Conservation (phyloP, 2,113 vertebrate species). For the Ramphastos sulfuratus region DNA sequence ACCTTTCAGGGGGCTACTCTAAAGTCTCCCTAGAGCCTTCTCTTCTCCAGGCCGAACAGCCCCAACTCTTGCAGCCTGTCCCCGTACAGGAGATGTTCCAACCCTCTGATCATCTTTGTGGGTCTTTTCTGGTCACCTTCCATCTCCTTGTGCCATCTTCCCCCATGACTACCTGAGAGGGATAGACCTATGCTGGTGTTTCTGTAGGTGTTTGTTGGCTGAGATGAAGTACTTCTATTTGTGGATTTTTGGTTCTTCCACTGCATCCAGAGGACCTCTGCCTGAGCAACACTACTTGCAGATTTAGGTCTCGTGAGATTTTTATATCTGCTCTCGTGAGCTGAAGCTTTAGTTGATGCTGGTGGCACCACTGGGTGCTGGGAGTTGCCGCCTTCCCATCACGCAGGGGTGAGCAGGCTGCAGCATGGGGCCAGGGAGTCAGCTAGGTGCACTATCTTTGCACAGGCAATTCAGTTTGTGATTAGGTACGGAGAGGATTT, state of each 20-base stretch:
- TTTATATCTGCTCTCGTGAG: background rate
- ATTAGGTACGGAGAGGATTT: constrained; percentile 1
- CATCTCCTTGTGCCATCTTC: background rate
- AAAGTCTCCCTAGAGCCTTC: too few species aligned
- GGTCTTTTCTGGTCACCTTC: background rate
- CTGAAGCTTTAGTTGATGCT: background rate
- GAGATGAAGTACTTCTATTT: background rate
- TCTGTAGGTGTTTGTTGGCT: background rate
- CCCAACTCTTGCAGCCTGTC: too few species aligned
- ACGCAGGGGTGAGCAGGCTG: background rate
- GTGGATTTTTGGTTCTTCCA: background rate
- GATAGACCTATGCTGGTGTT: background rate
- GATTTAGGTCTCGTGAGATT: background rate
- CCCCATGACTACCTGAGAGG: background rate
- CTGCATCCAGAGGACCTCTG: background rate
- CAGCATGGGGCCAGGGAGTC: background rate
- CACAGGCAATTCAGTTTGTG: background rate
- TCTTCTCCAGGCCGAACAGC: too few species aligned
- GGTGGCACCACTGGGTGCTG: background rate
- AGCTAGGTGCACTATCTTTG: background rate
- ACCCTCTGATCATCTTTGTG: too few species aligned
- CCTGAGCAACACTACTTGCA: background rate
- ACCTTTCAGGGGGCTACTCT: too few species aligned
- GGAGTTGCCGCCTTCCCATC: background rate
- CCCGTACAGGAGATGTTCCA: too few species aligned